phyloP scores from a whole-genome alignment of 2,113 vertebrate genomes.

The Catharus minimus region DNA sequence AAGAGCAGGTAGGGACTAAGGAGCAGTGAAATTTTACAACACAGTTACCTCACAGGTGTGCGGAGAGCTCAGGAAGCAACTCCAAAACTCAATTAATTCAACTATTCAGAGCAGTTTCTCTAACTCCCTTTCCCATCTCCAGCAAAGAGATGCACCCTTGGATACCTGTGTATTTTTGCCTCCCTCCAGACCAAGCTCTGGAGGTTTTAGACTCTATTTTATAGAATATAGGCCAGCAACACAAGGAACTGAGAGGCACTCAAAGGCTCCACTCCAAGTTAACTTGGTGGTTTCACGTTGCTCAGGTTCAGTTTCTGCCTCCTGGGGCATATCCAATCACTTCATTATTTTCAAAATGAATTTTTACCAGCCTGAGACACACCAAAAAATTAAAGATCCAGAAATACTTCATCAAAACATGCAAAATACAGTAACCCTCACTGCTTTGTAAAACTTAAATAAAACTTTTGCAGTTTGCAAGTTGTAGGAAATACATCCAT shows the following conservation, averaged over 20 bases:
- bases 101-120: neutral
- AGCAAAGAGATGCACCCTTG: neutral
- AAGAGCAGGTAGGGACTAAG: neutral
- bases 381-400: neutral
- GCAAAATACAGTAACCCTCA: accelerated
- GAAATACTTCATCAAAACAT: neutral
- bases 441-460: neutral
- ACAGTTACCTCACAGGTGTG: neutral
- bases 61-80: neutral
- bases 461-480: neutral
- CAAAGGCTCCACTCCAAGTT: neutral
- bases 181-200: neutral
- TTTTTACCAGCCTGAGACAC: neutral
- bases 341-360: neutral
- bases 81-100: neutral
- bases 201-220: neutral
- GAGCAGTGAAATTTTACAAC: neutral
- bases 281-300: neutral
- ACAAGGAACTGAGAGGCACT: neutral
- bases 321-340: neutral
- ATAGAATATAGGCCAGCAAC: neutral
- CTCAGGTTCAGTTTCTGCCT: neutral
- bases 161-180: neutral
- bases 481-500: neutral
- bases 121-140: neutral